Percentiles rank a stretch among this genome's conserved stretches.
phyloP scores from a whole-genome alignment of 1,140 invertebrate species.

The Pinna nobilis region DNA sequence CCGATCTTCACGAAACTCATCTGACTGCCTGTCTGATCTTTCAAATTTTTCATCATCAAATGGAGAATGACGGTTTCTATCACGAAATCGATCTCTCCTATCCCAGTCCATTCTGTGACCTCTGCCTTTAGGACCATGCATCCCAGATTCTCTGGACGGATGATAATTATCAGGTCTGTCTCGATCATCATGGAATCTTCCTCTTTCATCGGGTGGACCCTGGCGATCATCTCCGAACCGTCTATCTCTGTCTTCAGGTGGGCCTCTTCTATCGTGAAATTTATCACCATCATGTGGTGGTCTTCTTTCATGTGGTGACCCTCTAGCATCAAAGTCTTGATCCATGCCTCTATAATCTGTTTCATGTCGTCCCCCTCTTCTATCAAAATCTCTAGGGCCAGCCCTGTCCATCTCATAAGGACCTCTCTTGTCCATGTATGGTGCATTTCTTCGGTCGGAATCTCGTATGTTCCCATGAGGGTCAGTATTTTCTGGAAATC shows the following conservation, averaged over 20 bases:
- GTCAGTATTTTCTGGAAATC: not conserved
- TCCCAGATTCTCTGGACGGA: not conserved
- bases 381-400: not conserved
- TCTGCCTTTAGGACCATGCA: constrained; percentile 1
- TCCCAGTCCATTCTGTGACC: not conserved
- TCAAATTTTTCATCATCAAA: not conserved
- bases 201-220: not conserved
- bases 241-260: constrained; percentile 12
- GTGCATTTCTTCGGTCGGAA: not conserved
- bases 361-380: too few relatives aligned
- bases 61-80: not conserved
- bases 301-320: constrained; percentile 19
- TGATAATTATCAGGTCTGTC: constrained; percentile 16
- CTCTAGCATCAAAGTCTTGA: constrained; percentile 43
- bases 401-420: constrained; percentile 10
- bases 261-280: not conserved
- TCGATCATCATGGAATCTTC: not conserved
- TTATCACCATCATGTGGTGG: constrained; percentile 30
- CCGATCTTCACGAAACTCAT: not conserved
- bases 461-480: not conserved
- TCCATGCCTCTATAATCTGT: constrained; percentile 21
- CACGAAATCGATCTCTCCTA: constrained; percentile 13
- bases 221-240: not conserved
- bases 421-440: not conserved
- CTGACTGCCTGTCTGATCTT: not conserved